These are phyloP conservation scores for Bembecia ichneumoniformis DNA, from an alignment of 2,888 invertebrate species.

Conservation along the genomic window DNA sequence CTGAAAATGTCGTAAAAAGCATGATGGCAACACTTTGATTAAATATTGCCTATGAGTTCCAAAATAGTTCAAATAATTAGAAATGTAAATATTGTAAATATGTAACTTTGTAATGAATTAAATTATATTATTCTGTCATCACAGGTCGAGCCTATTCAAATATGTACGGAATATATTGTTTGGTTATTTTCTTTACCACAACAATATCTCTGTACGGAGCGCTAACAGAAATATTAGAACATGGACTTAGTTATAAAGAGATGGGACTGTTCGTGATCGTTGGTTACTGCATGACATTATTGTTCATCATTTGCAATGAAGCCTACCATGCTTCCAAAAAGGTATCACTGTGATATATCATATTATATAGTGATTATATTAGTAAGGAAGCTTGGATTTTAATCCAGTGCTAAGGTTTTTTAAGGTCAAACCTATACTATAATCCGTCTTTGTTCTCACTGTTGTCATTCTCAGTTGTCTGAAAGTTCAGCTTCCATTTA, in stretches of 20 bases:
- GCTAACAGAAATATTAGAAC: constrained; percentile 79
- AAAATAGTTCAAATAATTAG: no score
- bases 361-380: no score
- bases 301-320: constrained; percentile 82
- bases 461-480: no score
- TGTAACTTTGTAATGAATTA: neutral
- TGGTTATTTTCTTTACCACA: constrained; percentile 81
- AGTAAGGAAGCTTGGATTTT: no score
- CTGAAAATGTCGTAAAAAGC: no score
- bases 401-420: no score
- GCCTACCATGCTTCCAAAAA: constrained; percentile 78
- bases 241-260: constrained; percentile 80
- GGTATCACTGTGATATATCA: constrained; percentile 30
- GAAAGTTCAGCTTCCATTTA: no score
- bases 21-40: no score
- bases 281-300: constrained; percentile 78
- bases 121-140: neutral
- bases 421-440: no score
- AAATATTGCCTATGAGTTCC: no score
- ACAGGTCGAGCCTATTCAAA: constrained; percentile 79
- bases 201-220: constrained; percentile 81
- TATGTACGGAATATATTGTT: constrained; percentile 82
- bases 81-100: neutral
- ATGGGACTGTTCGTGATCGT: constrained; percentile 80
- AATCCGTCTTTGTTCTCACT: no score